These are phyloP conservation scores for Deilephila elpenor DNA, from an alignment of 2,888 invertebrate species.

Conservation along the genomic window DNA sequence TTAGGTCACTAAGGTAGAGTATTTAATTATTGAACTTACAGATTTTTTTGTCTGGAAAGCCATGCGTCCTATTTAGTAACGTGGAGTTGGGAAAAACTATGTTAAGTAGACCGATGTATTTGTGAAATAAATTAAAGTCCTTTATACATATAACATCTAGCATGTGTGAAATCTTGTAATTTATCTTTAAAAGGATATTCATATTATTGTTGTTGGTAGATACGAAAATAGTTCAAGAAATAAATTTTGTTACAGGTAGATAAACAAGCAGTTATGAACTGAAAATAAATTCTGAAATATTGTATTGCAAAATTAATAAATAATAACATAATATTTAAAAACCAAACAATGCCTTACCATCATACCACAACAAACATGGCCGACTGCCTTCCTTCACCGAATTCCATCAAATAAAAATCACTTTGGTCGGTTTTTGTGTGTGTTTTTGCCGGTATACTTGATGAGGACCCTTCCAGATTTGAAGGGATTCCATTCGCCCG, in stretches of 20 bases:
- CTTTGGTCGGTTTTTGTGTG: conserved; percentile 69
- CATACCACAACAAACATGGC: conserved; percentile 1
- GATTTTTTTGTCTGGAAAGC: too few relatives aligned
- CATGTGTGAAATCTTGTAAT: not conserved
- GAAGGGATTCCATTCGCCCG: conserved; percentile 70
- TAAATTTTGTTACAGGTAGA: too few relatives aligned
- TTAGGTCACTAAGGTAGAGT: too few relatives aligned
- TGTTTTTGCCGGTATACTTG: conserved; percentile 78
- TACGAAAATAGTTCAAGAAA: too few relatives aligned
- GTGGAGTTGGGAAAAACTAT: too few relatives aligned
- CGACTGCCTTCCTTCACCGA: conserved; percentile 53
- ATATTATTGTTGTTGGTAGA: too few relatives aligned
- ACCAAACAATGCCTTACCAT: not conserved
- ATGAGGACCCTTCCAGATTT: conserved; percentile 71
- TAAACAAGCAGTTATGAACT: not conserved
- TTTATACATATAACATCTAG: not conserved
- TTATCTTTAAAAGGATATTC: not conserved
- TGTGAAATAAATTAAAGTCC: too few relatives aligned
- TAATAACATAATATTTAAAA: too few relatives aligned
- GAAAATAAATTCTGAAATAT: not conserved
- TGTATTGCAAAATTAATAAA: too few relatives aligned
- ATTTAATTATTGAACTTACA: too few relatives aligned
- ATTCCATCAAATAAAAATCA: conserved; percentile 83
- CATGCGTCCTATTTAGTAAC: too few relatives aligned
- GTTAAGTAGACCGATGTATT: too few relatives aligned